These are phyloP conservation scores for Biston betularia DNA, from an alignment of 2,888 invertebrate species.

Conservation along the genomic window DNA sequence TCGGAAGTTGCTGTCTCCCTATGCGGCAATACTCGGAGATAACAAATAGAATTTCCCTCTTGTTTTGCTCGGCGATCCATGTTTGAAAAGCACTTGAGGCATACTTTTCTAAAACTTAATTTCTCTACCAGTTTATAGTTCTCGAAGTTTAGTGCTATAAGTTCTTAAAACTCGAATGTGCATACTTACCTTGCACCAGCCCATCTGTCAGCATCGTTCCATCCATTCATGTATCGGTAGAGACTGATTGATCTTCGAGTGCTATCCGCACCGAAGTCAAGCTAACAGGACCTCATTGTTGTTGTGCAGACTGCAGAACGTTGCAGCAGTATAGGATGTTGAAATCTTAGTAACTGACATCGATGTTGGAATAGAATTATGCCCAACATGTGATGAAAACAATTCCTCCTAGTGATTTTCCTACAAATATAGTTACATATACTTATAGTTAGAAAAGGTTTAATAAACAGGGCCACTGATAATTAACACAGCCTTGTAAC, in stretches of 20 bases:
- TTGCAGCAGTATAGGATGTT: slow-evolving; percentile 15
- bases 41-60: slow-evolving; percentile 11
- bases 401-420: no score
- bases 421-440: no score
- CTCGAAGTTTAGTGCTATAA: neutral
- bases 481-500: no score
- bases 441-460: no score
- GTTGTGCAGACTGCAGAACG: slow-evolving; percentile 28
- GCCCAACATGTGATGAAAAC: neutral
- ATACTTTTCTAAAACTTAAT: slow-evolving; percentile 19
- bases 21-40: slow-evolving; percentile 8
- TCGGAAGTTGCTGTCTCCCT: slow-evolving; percentile 44
- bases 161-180: neutral
- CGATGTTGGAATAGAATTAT: neutral
- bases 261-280: slow-evolving; percentile 52
- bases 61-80: slow-evolving; percentile 20
- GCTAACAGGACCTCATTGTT: slow-evolving; percentile 48
- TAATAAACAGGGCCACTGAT: no score
- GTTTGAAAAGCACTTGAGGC: slow-evolving; percentile 6
- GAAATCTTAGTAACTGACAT: neutral
- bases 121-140: slow-evolving; percentile 13
- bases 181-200: slow-evolving; percentile 23
- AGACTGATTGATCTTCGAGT: slow-evolving; percentile 57
- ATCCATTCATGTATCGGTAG: slow-evolving; percentile 44
- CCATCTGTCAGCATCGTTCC: slow-evolving; percentile 40